Base-by-base conservation (phyloP, 2,888 invertebrate genomes). In the Noctua janthe region DNA sequence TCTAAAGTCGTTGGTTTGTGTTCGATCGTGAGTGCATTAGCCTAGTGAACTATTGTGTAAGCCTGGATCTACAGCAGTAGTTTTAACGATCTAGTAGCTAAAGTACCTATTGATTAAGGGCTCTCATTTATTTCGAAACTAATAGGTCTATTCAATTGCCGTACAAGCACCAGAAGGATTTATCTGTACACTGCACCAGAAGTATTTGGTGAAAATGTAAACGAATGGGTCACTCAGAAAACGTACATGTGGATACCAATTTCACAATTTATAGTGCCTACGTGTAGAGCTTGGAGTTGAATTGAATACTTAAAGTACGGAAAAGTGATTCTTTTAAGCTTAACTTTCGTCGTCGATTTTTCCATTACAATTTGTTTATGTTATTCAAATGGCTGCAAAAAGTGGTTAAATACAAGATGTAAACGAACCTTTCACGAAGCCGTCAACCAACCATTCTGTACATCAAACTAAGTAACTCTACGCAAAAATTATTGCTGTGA, bases 41-140 rank as follows among this genome's bases (percentile, higher is more conserved):
- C 78, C 78, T 51, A 71, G 66, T 83, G 49, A 81, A 77, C 56
- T 77, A 81, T 83, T 83, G 78, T 51, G 78, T 56, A 83, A 81
- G 51, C 35, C 54, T 76, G 2, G 2, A 43, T 56, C 35, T 56
- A 56, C 29, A 49, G 54, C 62, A 54, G 39, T 39, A 13, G 51
- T 51, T 64, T 59, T 35, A 67, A 59, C 56, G 20, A 59, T 51
- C 11, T 56, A 39, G 15, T 81, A 56, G 29, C 23, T 72, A 23
- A 49, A 73, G 5, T 71, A 64, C 10, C 47, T 10, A 73, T 47
- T 80, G 51, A 71, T 80, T 70, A 47, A 43, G 10, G 51, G 35
- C 51, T 43, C 54, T 78, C 47, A 49, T 49, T 67, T 39, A n/a
- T 17, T 56, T 66, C 29, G 3, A 35, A 54, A 64, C n/a, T 47